Evolutionary conservation across 2,888 invertebrate genomes (phyloP).

Genomic region (Salpingus planirostris): DNA sequence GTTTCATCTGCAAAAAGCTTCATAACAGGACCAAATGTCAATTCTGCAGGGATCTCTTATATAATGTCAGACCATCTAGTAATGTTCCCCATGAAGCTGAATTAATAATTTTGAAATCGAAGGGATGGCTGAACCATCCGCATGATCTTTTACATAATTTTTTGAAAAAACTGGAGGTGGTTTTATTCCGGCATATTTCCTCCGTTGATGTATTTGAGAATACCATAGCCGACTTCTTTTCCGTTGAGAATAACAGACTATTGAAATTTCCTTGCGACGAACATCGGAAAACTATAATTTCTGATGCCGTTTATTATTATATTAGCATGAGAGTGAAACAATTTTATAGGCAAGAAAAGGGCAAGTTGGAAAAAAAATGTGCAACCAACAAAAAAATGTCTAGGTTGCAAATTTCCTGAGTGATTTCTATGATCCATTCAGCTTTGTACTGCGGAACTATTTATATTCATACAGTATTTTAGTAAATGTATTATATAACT

Average conservation of each 20-base stretch:
- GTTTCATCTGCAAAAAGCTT: constrained; percentile 1
- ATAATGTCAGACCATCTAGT: too few species aligned
- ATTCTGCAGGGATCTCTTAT: background rate
- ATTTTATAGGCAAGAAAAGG: too few species aligned
- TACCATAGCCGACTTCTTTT: background rate
- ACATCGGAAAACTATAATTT: background rate
- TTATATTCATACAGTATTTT: too few species aligned
- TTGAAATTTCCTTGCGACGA: background rate
- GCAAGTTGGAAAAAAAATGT: too few species aligned
- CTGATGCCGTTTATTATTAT: background rate
- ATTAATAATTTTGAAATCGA: background rate
- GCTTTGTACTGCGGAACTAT: too few species aligned
- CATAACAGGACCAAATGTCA: background rate
- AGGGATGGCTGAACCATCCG: constrained; percentile 1
- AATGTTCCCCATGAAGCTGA: background rate
- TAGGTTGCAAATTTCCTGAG: too few species aligned
- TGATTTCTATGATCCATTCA: too few species aligned
- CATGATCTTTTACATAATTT: background rate
- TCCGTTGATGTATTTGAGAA: constrained; percentile 1
- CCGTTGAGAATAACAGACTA: background rate
- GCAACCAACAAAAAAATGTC: too few species aligned
- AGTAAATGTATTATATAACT: too few species aligned
- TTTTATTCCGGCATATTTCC: background rate
- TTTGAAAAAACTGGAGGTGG: background rate
- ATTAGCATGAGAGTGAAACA: constrained; percentile 1